phyloP scores from a whole-genome alignment of 2,113 vertebrate species.

The Morone saxatilis region DNA sequence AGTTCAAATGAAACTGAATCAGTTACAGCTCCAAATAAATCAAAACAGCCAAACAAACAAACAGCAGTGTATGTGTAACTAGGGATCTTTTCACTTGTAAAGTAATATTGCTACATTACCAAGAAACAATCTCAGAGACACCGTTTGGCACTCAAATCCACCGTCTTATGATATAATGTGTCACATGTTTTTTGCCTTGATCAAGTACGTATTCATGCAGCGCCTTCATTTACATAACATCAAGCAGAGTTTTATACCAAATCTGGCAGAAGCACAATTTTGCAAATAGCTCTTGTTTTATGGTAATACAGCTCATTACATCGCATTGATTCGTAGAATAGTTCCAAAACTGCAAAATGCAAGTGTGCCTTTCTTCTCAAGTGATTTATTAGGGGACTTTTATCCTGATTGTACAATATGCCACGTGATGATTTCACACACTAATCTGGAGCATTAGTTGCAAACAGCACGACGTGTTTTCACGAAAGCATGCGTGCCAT shows the following conservation, averaged over 20 bases:
- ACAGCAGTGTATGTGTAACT: neutral
- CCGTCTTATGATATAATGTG: neutral
- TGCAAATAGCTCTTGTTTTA: conserved; percentile 47
- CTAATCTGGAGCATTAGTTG: conserved; percentile 21
- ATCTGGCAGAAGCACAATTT: conserved; percentile 32
- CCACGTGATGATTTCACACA: conserved; percentile 20
- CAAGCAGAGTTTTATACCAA: conserved; percentile 31
- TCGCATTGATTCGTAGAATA: conserved; percentile 52
- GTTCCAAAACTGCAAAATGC: conserved; percentile 22
- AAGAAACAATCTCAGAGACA: neutral
- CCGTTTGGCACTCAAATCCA: neutral
- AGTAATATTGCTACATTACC: neutral
- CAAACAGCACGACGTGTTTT: conserved; percentile 25
- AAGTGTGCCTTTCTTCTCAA: conserved; percentile 22
- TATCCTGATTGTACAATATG: conserved; percentile 37
- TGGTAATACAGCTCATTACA: conserved; percentile 57
- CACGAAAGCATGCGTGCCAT: conserved; percentile 2
- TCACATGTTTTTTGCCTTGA: conserved; percentile 29
- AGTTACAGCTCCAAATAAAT: neutral
- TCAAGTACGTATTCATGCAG: conserved; percentile 33
- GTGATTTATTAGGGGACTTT: conserved; percentile 48
- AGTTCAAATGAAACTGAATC: neutral
- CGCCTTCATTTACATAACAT: conserved; percentile 48
- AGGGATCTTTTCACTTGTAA: neutral
- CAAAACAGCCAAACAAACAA: neutral